Conservation (phyloP, 1,140 invertebrate genomes). For the Drosophila erecta region DNA sequence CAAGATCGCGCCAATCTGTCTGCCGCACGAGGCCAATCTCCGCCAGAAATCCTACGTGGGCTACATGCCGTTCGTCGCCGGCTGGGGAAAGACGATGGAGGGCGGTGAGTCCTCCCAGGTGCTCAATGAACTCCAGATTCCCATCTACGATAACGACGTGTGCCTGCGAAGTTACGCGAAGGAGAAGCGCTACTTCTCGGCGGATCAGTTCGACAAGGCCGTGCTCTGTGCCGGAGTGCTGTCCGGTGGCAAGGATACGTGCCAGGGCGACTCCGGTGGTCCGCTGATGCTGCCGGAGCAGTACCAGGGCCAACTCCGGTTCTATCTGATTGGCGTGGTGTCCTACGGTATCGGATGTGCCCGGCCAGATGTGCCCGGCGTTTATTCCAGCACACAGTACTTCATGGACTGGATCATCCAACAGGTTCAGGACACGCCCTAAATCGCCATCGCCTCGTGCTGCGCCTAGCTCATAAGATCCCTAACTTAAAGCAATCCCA, state of each 20-base stretch:
- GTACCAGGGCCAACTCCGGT: slow-evolving; percentile 61
- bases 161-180: slow-evolving; percentile 88
- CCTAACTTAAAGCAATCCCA: slow-evolving; percentile 1
- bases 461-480: slow-evolving; percentile 15
- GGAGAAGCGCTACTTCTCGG: slow-evolving; percentile 87
- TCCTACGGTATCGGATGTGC: slow-evolving; percentile 90
- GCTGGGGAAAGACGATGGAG: slow-evolving; percentile 88
- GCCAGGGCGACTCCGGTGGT: slow-evolving; percentile 94
- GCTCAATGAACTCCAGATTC: slow-evolving; percentile 90
- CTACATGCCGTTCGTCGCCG: slow-evolving; percentile 89
- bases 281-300: slow-evolving; percentile 89
- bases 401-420: slow-evolving; percentile 86
- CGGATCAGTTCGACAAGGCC: slow-evolving; percentile 85
- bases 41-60: slow-evolving; percentile 61
- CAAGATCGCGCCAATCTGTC: slow-evolving; percentile 65
- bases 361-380: slow-evolving; percentile 88
- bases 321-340: slow-evolving; percentile 89
- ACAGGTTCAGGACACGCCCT: slow-evolving; percentile 55
- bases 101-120: slow-evolving; percentile 87
- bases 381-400: slow-evolving; percentile 89
- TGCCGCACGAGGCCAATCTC: slow-evolving; percentile 48
- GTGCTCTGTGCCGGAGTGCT: slow-evolving; percentile 91
- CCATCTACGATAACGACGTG: slow-evolving; percentile 87
- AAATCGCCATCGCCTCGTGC: slow-evolving; percentile 4
- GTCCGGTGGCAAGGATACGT: slow-evolving; percentile 91